Evolutionary conservation across 2,113 vertebrate genomes (phyloP).

Genomic region (Tupaia chinensis): DNA sequence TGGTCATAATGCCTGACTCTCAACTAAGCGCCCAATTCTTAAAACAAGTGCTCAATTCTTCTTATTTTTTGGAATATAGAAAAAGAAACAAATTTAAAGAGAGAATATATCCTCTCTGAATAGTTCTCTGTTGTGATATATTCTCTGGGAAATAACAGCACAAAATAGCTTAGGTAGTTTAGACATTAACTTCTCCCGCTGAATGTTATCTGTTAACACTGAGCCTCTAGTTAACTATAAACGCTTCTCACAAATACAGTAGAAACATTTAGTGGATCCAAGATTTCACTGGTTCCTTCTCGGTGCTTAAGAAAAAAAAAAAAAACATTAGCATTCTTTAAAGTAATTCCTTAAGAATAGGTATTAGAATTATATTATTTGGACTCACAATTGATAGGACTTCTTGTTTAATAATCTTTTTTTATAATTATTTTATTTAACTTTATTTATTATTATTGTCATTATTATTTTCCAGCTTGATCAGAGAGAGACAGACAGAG

Average conservation of each 20-base stretch:
- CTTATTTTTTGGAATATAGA: not conserved
- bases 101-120: not conserved
- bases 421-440: too few relatives aligned
- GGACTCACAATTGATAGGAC: not conserved
- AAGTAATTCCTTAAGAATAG: slow-evolving; percentile 31
- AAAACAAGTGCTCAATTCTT: not conserved
- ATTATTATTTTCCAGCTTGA: too few relatives aligned
- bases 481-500: too few relatives aligned
- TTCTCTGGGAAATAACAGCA: not conserved
- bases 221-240: not conserved
- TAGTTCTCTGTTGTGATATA: too few relatives aligned
- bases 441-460: too few relatives aligned
- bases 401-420: not conserved
- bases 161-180: not conserved
- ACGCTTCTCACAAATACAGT: not conserved
- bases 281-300: not conserved
- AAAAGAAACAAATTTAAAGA: not conserved
- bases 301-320: not conserved
- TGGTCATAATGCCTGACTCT: not conserved
- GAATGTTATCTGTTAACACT: not conserved
- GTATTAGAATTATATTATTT: not conserved
- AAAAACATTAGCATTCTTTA: not conserved
- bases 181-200: not conserved
- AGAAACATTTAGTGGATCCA: not conserved
- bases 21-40: not conserved